Evolutionary conservation across 1,140 invertebrate genomes (phyloP).

Genomic region (Hirudo medicinalis): DNA sequence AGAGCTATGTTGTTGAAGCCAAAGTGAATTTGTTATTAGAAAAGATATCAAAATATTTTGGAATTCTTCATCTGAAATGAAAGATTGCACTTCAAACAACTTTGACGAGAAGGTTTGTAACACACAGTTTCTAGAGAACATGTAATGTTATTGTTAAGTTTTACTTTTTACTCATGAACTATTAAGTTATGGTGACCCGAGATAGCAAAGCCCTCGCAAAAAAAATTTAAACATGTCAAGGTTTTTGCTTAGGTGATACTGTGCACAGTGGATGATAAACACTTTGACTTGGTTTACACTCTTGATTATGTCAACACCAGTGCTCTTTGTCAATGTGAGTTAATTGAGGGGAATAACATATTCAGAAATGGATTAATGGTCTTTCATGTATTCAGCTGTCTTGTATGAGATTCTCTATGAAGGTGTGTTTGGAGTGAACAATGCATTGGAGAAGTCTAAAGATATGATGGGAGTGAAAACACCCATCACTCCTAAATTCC

Average conservation of each 20-base stretch:
- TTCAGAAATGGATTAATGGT: neutral
- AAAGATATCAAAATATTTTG: constrained; percentile 11
- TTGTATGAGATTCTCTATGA: constrained; percentile 17
- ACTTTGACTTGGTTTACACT: constrained; percentile 10
- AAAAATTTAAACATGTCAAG: neutral
- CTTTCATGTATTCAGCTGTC: neutral
- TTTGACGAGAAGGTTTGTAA: neutral
- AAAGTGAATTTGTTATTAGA: neutral
- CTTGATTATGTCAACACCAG: constrained; percentile 1
- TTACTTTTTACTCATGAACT: neutral
- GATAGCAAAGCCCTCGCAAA: neutral
- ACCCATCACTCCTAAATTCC: neutral
- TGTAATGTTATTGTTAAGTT: neutral
- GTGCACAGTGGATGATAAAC: constrained; percentile 9
- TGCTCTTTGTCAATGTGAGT: constrained; percentile 11
- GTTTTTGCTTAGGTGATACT: neutral
- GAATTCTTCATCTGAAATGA: neutral
- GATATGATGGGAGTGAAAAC: constrained; percentile 14
- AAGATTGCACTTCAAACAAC: neutral
- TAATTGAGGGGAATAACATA: neutral
- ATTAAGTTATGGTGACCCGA: neutral
- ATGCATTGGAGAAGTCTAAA: neutral
- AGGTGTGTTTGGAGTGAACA: constrained; percentile 9
- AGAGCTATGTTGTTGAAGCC: too few species aligned
- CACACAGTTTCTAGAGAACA: neutral